Evolutionary conservation across 2,888 invertebrate species (phyloP), one percentile per base, ranked within the genome.

Genomic region (Phrixothrix hirtus): DNA sequence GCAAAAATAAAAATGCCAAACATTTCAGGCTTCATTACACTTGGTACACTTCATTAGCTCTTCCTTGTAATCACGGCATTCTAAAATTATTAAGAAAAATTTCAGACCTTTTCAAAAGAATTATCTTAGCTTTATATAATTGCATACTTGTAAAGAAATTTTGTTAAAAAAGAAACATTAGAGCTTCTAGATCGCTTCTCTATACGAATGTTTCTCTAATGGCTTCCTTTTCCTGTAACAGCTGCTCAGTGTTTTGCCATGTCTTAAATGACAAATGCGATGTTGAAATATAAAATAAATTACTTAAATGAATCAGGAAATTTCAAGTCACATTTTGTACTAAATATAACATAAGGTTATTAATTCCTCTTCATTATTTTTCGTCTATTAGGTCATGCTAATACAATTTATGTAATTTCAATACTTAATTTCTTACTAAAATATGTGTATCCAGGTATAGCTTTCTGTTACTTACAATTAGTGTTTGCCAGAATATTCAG

Each of bases 21-120:
- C 30, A 17, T 36, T 45, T 36, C 26, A 36, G 16, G 36, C 45
- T 45, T 37, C 45, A 45, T 45, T 45, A 36, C 36, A 29, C 36
- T 27, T 17, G 29, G 14, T 35, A 30, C 16, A 34, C 26, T 36
- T 45, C 36, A 36, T 45, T 45, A 35, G 7, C 16, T 31, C 15
- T 36, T 45, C 10, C 35, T 29, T 45, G 10, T 37, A 45, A 44
- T 44, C 45, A 21, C 17, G 7, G 21, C 16, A 16, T 29, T 45
- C 17, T 30, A 29, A 43, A 35, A 15, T 36, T 45, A 36, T 45
- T 36, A 36, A 21, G 29, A 21, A 31, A 21, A 41, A 31, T 21
- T 30, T 29, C 5, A 11, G 2, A 10, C 6, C 30, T 11, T 17
- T 17, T 30, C 31, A 31, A 17, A 41, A 30, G 11, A 38, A 13